These are phyloP conservation scores for Trachelus troglodyta DNA, from an alignment of 2,888 invertebrate species.

Conservation along the genomic window DNA sequence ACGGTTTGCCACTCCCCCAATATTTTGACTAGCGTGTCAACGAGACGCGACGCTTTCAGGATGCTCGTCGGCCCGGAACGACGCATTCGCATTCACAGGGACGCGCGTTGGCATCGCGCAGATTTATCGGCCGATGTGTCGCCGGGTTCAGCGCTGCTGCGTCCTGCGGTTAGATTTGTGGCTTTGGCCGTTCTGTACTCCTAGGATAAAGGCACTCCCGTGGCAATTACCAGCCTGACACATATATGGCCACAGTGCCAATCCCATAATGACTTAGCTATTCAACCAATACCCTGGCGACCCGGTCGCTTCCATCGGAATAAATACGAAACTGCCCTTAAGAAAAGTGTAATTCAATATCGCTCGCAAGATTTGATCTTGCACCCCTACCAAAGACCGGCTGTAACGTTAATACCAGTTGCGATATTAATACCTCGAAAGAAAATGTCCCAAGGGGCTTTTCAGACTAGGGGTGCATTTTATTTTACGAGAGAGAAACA, in stretches of 20 bases:
- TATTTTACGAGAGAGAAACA: slow-evolving; percentile 34
- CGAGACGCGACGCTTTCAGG: slow-evolving; percentile 53
- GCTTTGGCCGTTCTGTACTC: slow-evolving; percentile 59
- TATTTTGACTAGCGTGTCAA: slow-evolving; percentile 65
- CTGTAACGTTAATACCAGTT: not conserved
- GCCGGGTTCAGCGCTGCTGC: slow-evolving; percentile 47
- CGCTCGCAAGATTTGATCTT: not conserved
- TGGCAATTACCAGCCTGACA: slow-evolving; percentile 1
- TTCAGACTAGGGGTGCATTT: slow-evolving; percentile 30
- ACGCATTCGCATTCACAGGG: slow-evolving; percentile 51
- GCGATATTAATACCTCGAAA: not conserved
- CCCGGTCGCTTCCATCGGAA: not conserved
- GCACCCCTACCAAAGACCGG: not conserved
- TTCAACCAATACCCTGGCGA: not conserved
- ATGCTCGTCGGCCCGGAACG: slow-evolving; percentile 62
- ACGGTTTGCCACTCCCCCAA: slow-evolving; percentile 58
- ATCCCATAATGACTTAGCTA: not conserved
- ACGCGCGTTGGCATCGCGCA: slow-evolving; percentile 35
- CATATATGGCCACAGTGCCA: not conserved
- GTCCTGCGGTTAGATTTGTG: slow-evolving; percentile 60
- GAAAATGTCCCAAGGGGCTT: not conserved
- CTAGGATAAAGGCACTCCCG: slow-evolving; percentile 29
- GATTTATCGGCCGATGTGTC: slow-evolving; percentile 62
- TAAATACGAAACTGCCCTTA: not conserved
- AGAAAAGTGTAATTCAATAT: not conserved